phyloP scores from a whole-genome alignment of 1,140 invertebrate genomes.

The Nymphalis io region DNA sequence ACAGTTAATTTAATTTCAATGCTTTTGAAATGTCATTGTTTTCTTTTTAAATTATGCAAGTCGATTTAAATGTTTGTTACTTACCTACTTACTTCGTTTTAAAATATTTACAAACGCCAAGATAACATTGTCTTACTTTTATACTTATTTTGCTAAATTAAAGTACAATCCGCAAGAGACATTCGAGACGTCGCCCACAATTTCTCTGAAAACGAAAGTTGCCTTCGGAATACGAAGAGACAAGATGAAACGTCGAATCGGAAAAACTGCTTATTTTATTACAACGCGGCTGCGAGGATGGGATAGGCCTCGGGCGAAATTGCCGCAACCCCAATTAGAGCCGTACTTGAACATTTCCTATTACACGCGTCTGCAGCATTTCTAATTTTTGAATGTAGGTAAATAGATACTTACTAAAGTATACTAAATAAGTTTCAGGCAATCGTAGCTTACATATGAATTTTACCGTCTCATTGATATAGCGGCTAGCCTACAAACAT shows the following conservation, averaged over 20 bases:
- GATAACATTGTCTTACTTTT: conserved; percentile 11
- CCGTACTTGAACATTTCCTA: conserved; percentile 43
- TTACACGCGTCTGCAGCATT: conserved; percentile 35
- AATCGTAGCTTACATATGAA: too few relatives aligned
- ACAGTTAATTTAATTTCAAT: too few relatives aligned
- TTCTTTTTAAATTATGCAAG: neutral
- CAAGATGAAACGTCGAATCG: conserved; percentile 73
- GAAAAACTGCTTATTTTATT: conserved; percentile 79
- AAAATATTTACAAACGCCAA: conserved; percentile 4
- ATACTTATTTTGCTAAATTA: conserved; percentile 32
- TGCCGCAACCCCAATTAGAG: conserved; percentile 68
- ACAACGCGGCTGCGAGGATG: conserved; percentile 60
- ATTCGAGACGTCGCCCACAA: conserved; percentile 49
- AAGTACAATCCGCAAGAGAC: conserved; percentile 53
- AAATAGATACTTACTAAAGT: neutral
- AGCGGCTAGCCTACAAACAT: too few relatives aligned
- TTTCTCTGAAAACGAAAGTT: conserved; percentile 62
- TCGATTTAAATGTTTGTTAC: too few relatives aligned
- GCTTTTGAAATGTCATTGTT: too few relatives aligned
- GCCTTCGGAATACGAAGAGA: conserved; percentile 72
- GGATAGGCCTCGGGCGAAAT: conserved; percentile 59
- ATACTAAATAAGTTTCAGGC: too few relatives aligned
- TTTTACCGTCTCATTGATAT: too few relatives aligned
- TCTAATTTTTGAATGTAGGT: conserved; percentile 29
- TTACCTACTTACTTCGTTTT: too few relatives aligned